Evolutionary conservation across 2,113 vertebrate genomes (phyloP).

Genomic region (Myiozetetes cayanensis): DNA sequence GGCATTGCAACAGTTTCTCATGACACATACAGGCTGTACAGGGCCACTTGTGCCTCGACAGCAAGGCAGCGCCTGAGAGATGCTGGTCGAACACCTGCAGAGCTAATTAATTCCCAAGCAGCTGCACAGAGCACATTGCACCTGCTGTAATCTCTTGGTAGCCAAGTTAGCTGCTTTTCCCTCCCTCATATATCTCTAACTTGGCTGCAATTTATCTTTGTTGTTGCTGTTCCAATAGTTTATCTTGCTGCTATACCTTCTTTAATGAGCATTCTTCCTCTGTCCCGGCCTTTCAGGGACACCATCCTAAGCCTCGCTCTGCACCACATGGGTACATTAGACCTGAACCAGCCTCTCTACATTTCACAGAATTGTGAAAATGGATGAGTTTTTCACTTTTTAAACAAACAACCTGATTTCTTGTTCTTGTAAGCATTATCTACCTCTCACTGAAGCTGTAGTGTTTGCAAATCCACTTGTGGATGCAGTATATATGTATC

Average conservation of each 20-base stretch:
- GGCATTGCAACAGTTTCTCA: not conserved
- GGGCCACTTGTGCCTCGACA: not conserved
- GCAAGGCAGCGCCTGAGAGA: not conserved
- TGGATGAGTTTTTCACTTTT: not conserved
- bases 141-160: not conserved
- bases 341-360: not conserved
- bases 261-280: not conserved
- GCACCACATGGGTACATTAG: fast-evolving
- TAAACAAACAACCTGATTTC: not conserved
- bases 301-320: not conserved
- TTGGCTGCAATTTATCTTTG: not conserved
- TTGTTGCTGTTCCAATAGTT: not conserved
- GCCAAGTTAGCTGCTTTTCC: not conserved
- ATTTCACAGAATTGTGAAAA: not conserved
- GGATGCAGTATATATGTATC: no score
- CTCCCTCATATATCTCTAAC: not conserved
- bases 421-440: not conserved
- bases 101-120: not conserved
- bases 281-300: not conserved
- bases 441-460: not conserved
- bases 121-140: not conserved
- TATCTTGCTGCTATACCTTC: not conserved
- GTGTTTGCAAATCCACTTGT: not conserved
- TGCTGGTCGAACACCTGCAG: not conserved
- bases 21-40: no score